phyloP scores from a whole-genome alignment of 2,888 invertebrate species.

The Idaea aversata region DNA sequence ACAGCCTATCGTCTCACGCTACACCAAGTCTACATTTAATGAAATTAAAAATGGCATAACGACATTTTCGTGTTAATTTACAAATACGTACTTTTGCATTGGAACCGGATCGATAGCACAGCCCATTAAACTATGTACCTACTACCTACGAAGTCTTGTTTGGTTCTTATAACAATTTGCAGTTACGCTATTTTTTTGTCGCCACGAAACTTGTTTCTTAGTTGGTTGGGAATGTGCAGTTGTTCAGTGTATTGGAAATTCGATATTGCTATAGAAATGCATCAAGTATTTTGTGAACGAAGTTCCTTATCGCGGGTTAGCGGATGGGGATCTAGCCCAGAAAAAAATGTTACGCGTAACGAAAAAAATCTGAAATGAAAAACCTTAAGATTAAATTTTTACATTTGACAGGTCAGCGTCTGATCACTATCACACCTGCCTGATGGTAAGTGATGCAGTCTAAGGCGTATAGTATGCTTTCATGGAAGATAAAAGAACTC shows the following conservation, averaged over 20 bases:
- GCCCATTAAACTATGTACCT: not conserved
- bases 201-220: not conserved
- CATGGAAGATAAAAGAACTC: too few relatives aligned
- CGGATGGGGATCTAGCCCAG: too few relatives aligned
- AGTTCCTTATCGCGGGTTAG: too few relatives aligned
- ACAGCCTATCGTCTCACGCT: constrained; percentile 16
- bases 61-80: constrained; percentile 19
- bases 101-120: constrained; percentile 16
- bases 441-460: too few relatives aligned
- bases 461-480: too few relatives aligned
- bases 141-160: too few relatives aligned
- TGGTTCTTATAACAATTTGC: not conserved
- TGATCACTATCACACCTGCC: too few relatives aligned
- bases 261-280: not conserved
- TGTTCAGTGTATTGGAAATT: not conserved
- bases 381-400: too few relatives aligned
- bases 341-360: too few relatives aligned
- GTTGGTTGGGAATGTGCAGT: not conserved
- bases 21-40: constrained; percentile 20
- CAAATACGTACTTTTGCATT: constrained; percentile 18
- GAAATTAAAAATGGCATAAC: constrained; percentile 26
- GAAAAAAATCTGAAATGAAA: too few relatives aligned
- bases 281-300: too few relatives aligned
- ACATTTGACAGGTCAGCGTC: too few relatives aligned
- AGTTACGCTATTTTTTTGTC: constrained; percentile 10